Percentiles rank a stretch among this genome's conserved stretches.
phyloP scores from a whole-genome alignment of 2,113 vertebrate species.

The Zosterops japonicus region DNA sequence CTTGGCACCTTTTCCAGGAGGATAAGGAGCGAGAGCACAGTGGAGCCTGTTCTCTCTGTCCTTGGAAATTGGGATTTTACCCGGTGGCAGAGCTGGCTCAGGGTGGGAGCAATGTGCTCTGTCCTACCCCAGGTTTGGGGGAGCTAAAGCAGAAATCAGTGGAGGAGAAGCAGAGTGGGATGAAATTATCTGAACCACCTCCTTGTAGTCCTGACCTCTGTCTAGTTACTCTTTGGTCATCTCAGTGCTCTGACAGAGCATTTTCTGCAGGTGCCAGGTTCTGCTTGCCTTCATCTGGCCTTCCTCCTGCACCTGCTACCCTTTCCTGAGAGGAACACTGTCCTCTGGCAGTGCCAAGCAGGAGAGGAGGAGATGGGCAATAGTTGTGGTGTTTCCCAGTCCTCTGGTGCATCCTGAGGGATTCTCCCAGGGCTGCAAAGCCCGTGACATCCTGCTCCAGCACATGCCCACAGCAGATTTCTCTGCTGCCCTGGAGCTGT shows the following conservation, averaged over 20 bases:
- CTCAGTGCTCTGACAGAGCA: not conserved
- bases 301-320: not conserved
- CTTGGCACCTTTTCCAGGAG: constrained; percentile 45
- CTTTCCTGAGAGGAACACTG: not conserved
- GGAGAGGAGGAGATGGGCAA: not conserved
- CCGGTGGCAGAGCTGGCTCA: not conserved
- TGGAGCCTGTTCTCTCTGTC: not conserved
- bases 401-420: not conserved
- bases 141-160: not conserved
- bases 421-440: not conserved
- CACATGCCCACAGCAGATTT: fast-evolving
- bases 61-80: constrained; percentile 5
- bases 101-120: not conserved
- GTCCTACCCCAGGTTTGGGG: not conserved
- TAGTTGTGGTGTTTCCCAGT: not conserved
- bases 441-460: not conserved
- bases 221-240: not conserved
- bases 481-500: not conserved
- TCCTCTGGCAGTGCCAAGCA: not conserved
- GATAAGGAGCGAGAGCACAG: not conserved
- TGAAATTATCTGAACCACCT: not conserved
- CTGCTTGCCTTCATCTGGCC: not conserved
- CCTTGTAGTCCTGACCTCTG: not conserved
- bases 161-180: fast-evolving
- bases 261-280: not conserved